Evolutionary conservation across 2,797 vertebrate genomes (phyloP), one percentile per base, ranked within the genome.

Genomic region (Paramormyrops hopkinsi): DNA sequence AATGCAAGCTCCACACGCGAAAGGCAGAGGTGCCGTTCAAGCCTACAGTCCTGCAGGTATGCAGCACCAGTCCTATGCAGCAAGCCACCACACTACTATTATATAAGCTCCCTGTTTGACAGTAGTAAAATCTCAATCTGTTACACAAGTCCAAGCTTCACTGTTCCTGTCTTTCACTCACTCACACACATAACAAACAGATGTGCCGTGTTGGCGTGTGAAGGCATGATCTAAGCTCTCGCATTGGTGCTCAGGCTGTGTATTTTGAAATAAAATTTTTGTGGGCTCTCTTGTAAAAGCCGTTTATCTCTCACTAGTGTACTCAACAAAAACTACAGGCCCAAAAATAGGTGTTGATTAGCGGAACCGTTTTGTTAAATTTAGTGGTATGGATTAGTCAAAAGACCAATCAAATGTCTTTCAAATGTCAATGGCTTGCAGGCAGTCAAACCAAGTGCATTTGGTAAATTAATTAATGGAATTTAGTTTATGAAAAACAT

Each of bases 251-350:
- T 79, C 33, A 41, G 73, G 17, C 73, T 53, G 48, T 14, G 25
- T 88, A 33, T 51, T 76, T 53, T 41, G 29, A 87, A 88, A 76
- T 88, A 88, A 48, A 50, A 50, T 37, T 88, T 87, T 69, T 62
- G 17, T 17, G 37, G 44, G 29, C 59, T 50, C 29, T 48, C 69
- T 53, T 50, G 46, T 88, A 76, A 79, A 88, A 79, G 17, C 73
- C 73, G 19, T n/a, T 79, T 79, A 79, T 73, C 69, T 73, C 33
- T 73, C 69, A 73, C 29, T 6, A 37, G 29, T 44, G 2, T 44
- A 79, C 73, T 41, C 17, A 44, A 46, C 73, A 46, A 44, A 46
- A 17, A 79, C 41, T 19, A 41, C 37, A 19, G 73, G 33, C 2
- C 19, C 5, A 44, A 79, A 79, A 9, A 44, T 44, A 44, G 19